These are phyloP conservation scores for Toxotes chatareus DNA, from an alignment of 2,113 vertebrate species.

Conservation along the genomic window DNA sequence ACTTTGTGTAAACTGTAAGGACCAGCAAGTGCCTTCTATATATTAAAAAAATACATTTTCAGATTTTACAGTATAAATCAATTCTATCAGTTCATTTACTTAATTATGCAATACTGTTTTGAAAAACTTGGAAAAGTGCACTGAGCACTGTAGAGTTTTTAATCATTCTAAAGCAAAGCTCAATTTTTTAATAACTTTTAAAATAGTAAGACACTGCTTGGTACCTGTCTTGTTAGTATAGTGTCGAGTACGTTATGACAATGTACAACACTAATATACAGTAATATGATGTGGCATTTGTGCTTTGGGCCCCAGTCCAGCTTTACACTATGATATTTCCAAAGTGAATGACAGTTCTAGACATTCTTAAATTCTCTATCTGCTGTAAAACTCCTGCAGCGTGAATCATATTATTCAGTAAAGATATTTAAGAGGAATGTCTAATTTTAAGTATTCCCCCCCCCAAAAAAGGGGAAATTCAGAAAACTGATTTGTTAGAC, in stretches of 20 bases:
- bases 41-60: neutral
- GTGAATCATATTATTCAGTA: neutral
- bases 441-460: conserved; percentile 18
- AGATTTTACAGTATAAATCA: neutral
- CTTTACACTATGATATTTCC: conserved; percentile 31
- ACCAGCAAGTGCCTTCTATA: conserved; percentile 36
- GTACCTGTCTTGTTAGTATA: neutral
- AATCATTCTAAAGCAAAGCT: conserved; percentile 31
- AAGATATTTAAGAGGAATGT: conserved; percentile 38
- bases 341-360: conserved; percentile 20
- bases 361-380: conserved; percentile 28
- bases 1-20: conserved; percentile 33
- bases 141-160: conserved; percentile 21
- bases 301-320: conserved; percentile 61
- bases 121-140: conserved; percentile 4
- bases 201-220: conserved; percentile 33
- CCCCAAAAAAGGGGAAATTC: conserved; percentile 39
- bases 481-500: conserved; percentile 39
- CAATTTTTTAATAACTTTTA: neutral
- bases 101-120: neutral
- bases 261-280: conserved; percentile 74
- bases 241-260: conserved; percentile 52
- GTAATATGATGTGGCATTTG: conserved; percentile 67
- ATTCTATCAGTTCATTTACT: neutral
- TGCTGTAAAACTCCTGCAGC: conserved; percentile 14